A percentile compares a stretch with the other conserved stretches of the same genome.
Conservation (phyloP, 2,888 invertebrate species). For the Chironomus riparius region DNA sequence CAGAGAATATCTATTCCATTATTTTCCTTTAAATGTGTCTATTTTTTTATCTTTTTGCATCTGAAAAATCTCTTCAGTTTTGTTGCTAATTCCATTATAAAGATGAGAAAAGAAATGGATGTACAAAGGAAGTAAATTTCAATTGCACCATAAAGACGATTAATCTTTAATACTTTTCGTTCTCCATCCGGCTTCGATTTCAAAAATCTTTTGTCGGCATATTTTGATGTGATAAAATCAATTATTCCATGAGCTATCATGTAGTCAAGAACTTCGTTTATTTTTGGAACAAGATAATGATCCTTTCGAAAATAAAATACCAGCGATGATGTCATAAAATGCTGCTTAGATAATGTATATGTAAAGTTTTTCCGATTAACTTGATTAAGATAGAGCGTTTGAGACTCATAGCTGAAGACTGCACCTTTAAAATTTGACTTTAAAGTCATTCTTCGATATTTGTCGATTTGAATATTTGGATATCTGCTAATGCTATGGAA, state of each 20-base stretch:
- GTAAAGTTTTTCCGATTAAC: not conserved
- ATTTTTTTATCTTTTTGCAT: not conserved
- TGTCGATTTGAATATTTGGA: not conserved
- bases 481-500: not conserved
- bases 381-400: not conserved
- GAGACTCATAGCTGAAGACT: not conserved
- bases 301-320: constrained; percentile 14
- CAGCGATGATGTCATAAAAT: not conserved
- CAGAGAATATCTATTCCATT: not conserved
- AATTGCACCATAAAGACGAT: not conserved
- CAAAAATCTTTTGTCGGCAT: not conserved
- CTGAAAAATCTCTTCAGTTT: not conserved
- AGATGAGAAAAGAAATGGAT: not conserved
- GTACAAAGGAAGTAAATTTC: not conserved
- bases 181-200: not conserved
- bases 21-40: not conserved
- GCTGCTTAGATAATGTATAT: not conserved
- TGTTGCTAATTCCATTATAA: not conserved
- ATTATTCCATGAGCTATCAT: not conserved
- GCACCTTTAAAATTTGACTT: not conserved
- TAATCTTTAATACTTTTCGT: not conserved
- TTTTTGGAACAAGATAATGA: constrained; percentile 4
- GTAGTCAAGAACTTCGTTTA: not conserved
- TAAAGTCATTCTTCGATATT: not conserved
- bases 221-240: not conserved